Conservation (phyloP, 2,113 vertebrate species). For the Thomomys bottae region DNA sequence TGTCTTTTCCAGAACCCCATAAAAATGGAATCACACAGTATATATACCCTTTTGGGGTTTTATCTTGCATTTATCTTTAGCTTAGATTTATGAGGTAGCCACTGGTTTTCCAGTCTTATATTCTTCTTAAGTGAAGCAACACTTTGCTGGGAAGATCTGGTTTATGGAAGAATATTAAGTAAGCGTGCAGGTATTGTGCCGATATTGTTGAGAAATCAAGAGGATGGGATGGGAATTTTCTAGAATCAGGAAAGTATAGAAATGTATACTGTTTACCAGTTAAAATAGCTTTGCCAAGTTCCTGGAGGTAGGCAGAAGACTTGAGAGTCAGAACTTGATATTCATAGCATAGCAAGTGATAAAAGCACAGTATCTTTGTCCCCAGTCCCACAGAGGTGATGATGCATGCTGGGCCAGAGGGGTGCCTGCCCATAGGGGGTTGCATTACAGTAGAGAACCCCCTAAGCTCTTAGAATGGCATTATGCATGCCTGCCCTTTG, state of each 20-base stretch:
- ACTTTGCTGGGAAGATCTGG: background rate
- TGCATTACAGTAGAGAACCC: background rate
- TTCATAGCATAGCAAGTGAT: too few relatives aligned
- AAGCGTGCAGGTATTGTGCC: too few relatives aligned
- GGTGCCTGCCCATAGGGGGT: too few relatives aligned
- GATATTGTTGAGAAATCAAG: background rate
- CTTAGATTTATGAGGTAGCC: background rate
- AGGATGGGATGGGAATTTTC: background rate
- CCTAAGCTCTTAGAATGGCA: background rate
- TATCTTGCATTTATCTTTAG: background rate
- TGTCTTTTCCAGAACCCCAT: background rate
- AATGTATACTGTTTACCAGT: background rate
- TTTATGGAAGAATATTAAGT: background rate
- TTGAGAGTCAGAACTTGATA: background rate
- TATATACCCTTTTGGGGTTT: background rate
- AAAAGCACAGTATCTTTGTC: background rate
- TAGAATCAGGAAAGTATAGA: background rate
- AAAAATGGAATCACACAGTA: constrained; percentile 2
- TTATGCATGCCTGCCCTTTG: background rate
- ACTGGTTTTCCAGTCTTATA: background rate
- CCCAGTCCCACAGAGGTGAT: background rate
- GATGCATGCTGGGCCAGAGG: background rate
- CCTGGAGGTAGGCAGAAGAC: background rate
- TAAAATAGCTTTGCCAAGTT: background rate
- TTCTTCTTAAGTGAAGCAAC: background rate